These are phyloP conservation scores for Drosophila neoperkinsi DNA, from an alignment of 2,888 invertebrate species.

Conservation along the genomic window DNA sequence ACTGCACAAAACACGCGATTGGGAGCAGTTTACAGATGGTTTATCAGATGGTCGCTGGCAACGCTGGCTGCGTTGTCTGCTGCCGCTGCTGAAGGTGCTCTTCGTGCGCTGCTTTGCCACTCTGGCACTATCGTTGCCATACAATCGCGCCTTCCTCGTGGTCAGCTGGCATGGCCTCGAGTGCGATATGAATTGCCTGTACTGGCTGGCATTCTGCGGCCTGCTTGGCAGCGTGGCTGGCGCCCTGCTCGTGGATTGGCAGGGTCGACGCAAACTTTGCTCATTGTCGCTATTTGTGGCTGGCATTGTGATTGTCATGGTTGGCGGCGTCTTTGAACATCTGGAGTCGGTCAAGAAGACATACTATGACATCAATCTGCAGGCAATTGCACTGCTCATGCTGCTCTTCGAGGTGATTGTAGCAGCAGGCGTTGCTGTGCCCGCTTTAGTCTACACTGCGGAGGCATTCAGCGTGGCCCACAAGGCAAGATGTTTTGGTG, in stretches of 20 bases:
- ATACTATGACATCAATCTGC: slow-evolving; percentile 65
- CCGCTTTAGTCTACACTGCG: slow-evolving; percentile 78
- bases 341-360: slow-evolving; percentile 65
- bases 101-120: slow-evolving; percentile 75
- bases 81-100: slow-evolving; percentile 75
- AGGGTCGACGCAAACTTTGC: slow-evolving; percentile 76
- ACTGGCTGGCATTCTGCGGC: slow-evolving; percentile 77
- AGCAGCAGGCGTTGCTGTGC: slow-evolving; percentile 77
- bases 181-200: slow-evolving; percentile 78
- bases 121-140: slow-evolving; percentile 77
- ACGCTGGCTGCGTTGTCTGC: slow-evolving; percentile 29
- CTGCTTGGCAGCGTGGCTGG: slow-evolving; percentile 79
- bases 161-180: slow-evolving; percentile 76
- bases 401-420: slow-evolving; percentile 78
- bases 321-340: slow-evolving; percentile 80
- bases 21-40: slow-evolving; percentile 59
- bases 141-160: slow-evolving; percentile 78
- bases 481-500: slow-evolving; percentile 75
- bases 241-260: slow-evolving; percentile 75
- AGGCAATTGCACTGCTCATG: slow-evolving; percentile 73
- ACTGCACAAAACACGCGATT: slow-evolving; percentile 68
- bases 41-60: slow-evolving; percentile 49
- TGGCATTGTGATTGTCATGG: slow-evolving; percentile 75
- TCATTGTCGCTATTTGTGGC: slow-evolving; percentile 73
- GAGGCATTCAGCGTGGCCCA: slow-evolving; percentile 80